Evolutionary conservation across 53 echinoderm and acorn worm genomes (phyloP).

Genomic region (Apostichopus leukothele): DNA sequence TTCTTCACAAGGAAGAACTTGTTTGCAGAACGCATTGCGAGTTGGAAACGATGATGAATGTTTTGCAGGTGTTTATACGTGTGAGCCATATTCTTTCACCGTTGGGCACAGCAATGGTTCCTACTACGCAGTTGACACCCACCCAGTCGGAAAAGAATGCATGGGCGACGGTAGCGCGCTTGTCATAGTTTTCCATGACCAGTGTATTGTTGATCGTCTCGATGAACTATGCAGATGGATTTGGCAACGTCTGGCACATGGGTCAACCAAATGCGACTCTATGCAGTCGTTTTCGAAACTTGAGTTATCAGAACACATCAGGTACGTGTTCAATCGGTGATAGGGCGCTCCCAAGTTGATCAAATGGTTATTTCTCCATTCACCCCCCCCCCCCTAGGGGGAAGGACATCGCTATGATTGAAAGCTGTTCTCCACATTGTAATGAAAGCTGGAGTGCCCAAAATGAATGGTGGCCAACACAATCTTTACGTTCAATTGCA

Average conservation of each 20-base stretch:
- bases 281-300: constrained; percentile 15
- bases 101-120: neutral
- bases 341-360: too few relatives aligned
- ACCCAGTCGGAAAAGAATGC: constrained; percentile 1
- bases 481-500: neutral
- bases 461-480: neutral
- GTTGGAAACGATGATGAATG: neutral
- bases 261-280: neutral
- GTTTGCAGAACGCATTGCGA: neutral
- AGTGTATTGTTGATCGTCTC: too few relatives aligned
- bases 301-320: neutral
- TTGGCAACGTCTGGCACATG: constrained; percentile 5
- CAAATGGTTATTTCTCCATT: too few relatives aligned
- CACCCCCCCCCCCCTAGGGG: too few relatives aligned
- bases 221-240: constrained; percentile 14
- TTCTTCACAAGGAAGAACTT: neutral
- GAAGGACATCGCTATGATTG: too few relatives aligned
- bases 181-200: neutral
- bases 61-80: constrained; percentile 17
- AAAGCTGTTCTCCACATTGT: too few relatives aligned
- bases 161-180: neutral
- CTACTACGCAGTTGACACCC: constrained; percentile 10
- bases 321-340: too few relatives aligned
- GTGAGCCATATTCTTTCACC: constrained; percentile 20
- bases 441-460: too few relatives aligned